Evolutionary conservation across 2,113 vertebrate genomes (phyloP), one percentile per base, ranked within the genome.

Genomic region (Beaufortia kweichowensis): DNA sequence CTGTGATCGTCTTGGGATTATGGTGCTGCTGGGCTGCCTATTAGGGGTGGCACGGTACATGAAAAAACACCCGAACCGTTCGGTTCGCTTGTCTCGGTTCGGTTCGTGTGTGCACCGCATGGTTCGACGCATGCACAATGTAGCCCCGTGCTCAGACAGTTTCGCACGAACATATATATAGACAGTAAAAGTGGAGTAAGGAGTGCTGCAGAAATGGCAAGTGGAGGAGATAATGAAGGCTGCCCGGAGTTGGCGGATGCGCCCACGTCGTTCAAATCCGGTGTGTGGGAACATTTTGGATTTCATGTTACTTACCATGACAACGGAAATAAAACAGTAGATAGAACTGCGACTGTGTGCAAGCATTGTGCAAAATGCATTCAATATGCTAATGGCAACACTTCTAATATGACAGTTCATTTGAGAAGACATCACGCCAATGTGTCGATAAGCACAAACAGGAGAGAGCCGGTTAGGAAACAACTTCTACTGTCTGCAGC

Each of bases 11-110:
- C n/a, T n/a, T n/a, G n/a, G n/a, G n/a, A n/a, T n/a, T n/a, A n/a
- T n/a, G n/a, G n/a, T n/a, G n/a, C n/a, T n/a, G n/a, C n/a, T n/a
- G n/a, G n/a, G n/a, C n/a, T n/a, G n/a, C n/a, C n/a, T n/a, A n/a
- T n/a, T 31, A 61, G 59, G 59, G 24, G 55, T 24, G 21, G 55
- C 55, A 57, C 50, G n/a, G 50, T 53, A 53, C 50, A 53, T 53
- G 50, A 53, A 53, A 53, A 53, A 53, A 53, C 19, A 53, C 19
- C 50, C 50, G 7, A 53, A 53, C 19, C 50, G 19, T 53, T 21
- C n/a, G 19, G 50, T 53, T 53, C 2, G n/a, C n/a, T 53, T 21
- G 50, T 53, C n/a, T 53, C 50, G n/a, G 50, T 53, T 53, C 50
- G n/a, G n/a, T 2, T 6, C 50, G 50, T 53, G 50, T 53, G 50